Conservation (phyloP, 2,888 invertebrate genomes). For the Acleris holmiana region DNA sequence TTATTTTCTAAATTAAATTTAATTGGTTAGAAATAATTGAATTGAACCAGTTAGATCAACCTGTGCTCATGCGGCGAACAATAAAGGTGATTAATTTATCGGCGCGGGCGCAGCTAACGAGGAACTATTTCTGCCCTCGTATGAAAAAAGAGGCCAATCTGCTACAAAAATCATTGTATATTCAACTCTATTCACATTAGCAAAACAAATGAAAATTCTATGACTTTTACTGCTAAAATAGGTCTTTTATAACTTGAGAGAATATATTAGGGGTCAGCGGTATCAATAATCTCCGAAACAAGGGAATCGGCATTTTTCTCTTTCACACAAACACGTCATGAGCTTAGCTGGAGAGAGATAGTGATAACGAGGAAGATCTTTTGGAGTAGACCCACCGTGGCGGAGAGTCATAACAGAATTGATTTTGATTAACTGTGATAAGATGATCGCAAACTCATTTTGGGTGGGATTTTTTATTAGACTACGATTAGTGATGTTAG, state of each 20-base stretch:
- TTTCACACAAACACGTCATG: too few species aligned
- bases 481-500: neutral
- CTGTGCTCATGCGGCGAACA: constrained; percentile 64
- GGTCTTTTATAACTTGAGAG: too few species aligned
- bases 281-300: too few species aligned
- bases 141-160: too few species aligned
- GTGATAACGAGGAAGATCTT: too few species aligned
- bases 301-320: too few species aligned
- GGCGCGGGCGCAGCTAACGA: constrained; percentile 71
- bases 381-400: constrained; percentile 54
- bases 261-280: too few species aligned
- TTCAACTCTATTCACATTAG: too few species aligned
- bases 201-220: too few species aligned
- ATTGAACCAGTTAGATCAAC: constrained; percentile 46
- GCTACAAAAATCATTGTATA: too few species aligned
- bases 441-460: constrained; percentile 23
- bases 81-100: constrained; percentile 80
- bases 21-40: constrained; percentile 35
- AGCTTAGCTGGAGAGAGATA: too few species aligned
- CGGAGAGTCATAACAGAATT: constrained; percentile 42
- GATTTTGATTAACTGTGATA: constrained; percentile 39
- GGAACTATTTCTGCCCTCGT: constrained; percentile 55
- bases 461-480: constrained; percentile 19
- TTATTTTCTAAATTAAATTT: constrained; percentile 34
- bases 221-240: too few species aligned